Percentiles rank a stretch among this genome's conserved stretches.
phyloP scores from a whole-genome alignment of 2,797 vertebrate genomes.

The Garrulus glandarius region DNA sequence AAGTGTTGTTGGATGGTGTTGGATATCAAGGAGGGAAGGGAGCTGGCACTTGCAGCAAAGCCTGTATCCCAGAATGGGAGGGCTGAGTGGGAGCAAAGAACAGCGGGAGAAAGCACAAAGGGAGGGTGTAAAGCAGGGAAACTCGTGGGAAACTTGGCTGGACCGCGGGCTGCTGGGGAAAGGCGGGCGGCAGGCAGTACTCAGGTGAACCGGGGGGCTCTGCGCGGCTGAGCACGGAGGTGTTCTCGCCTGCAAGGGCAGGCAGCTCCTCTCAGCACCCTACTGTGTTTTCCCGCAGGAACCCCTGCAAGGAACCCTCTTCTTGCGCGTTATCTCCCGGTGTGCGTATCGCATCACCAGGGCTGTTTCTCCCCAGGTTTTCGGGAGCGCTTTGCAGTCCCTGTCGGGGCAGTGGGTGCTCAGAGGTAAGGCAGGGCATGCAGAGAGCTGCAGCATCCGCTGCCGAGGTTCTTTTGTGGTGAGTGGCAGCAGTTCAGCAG shows the following conservation, averaged over 20 bases:
- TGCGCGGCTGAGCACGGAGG: accelerated
- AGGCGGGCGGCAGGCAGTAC: background rate
- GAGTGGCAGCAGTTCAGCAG: background rate
- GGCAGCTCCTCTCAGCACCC: background rate
- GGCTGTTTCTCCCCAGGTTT: background rate
- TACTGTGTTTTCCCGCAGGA: accelerated
- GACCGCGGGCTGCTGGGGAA: background rate
- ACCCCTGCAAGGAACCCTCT: background rate
- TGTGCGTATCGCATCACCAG: accelerated
- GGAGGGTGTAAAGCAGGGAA: background rate
- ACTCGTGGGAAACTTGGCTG: background rate
- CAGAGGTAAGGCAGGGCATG: background rate
- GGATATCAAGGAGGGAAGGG: constrained; percentile 40
- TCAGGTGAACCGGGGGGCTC: background rate
- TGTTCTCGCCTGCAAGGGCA: background rate
- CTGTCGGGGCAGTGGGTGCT: background rate
- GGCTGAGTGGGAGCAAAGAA: background rate
- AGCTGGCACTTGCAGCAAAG: background rate
- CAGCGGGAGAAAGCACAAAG: background rate
- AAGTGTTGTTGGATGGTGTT: constrained; percentile 51
- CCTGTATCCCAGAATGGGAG: constrained; percentile 4
- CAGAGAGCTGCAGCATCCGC: background rate
- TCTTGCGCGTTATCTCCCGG: background rate
- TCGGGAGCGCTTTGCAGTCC: background rate
- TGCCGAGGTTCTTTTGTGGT: background rate